Percentiles rank a stretch among this genome's conserved stretches.
phyloP scores from a whole-genome alignment of 2,113 vertebrate genomes.

The Opisthocomus hoazin region DNA sequence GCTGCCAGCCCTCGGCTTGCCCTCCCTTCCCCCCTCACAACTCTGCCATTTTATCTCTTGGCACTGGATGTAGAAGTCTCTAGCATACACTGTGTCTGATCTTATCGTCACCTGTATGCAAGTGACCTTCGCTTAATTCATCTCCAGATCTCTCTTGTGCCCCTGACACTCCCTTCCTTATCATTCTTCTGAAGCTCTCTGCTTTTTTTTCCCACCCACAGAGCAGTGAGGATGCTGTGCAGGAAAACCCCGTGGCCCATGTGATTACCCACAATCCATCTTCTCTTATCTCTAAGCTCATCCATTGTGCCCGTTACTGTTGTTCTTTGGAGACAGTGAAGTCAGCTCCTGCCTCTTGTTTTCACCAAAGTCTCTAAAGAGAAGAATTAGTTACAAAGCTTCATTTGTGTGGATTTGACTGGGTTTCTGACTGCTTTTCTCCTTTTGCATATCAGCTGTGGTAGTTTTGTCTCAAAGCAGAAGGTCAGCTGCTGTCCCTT shows the following conservation, averaged over 20 bases:
- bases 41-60: not conserved
- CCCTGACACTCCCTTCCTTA: not conserved
- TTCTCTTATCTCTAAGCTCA: not conserved
- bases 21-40: not conserved
- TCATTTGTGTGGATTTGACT: not conserved
- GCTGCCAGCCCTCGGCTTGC: not conserved
- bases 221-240: not conserved
- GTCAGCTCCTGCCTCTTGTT: not conserved
- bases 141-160: not conserved
- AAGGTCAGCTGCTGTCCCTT: not conserved
- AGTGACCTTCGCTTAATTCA: not conserved
- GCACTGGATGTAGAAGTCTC: not conserved
- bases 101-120: not conserved
- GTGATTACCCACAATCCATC: not conserved
- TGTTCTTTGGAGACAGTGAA: not conserved
- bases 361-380: not conserved
- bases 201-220: not conserved
- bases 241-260: not conserved
- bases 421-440: not conserved
- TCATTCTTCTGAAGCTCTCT: not conserved
- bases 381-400: not conserved
- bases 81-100: not conserved
- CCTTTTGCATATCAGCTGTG: rapidly evolving
- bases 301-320: not conserved
- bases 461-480: not conserved